phyloP scores from a whole-genome alignment of 2,113 vertebrate species.

The Phyllopteryx taeniolatus region DNA sequence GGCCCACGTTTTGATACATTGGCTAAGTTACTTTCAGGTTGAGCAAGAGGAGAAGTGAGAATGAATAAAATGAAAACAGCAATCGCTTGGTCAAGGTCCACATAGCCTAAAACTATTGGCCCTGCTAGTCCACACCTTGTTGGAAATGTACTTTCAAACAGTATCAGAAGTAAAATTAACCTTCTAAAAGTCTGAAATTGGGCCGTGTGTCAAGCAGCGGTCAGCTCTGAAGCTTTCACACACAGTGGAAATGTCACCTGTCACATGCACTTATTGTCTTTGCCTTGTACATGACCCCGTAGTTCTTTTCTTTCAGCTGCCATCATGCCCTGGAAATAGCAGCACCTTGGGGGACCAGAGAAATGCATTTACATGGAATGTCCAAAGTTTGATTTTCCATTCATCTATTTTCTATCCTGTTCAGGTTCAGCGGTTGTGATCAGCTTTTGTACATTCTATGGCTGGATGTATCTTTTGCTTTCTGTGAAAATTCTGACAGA shows the following conservation, averaged over 20 bases:
- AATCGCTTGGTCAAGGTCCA: conserved; percentile 11
- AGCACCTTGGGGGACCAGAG: conserved; percentile 23
- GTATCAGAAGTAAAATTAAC: conserved; percentile 29
- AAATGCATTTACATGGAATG: neutral
- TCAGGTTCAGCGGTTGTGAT: neutral
- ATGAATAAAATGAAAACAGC: conserved; percentile 16
- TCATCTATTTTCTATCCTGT: neutral
- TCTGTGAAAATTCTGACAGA: neutral
- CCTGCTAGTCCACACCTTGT: conserved; percentile 2
- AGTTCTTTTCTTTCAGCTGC: conserved; percentile 40
- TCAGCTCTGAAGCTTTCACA: conserved; percentile 58
- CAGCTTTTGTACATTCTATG: neutral
- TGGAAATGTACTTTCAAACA: neutral
- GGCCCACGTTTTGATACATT: conserved; percentile 10
- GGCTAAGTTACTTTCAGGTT: conserved; percentile 30
- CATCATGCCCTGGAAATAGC: conserved; percentile 41
- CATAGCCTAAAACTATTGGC: neutral
- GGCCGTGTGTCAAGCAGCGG: conserved; percentile 55
- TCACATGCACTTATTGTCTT: conserved; percentile 59
- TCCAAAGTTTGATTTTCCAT: neutral
- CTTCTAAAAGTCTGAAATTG: conserved; percentile 47
- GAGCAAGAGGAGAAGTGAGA: conserved; percentile 10
- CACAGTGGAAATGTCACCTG: conserved; percentile 68
- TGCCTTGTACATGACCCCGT: conserved; percentile 37
- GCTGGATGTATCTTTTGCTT: neutral